Conservation (phyloP, 2,888 invertebrate genomes). For the Plebejus anna region DNA sequence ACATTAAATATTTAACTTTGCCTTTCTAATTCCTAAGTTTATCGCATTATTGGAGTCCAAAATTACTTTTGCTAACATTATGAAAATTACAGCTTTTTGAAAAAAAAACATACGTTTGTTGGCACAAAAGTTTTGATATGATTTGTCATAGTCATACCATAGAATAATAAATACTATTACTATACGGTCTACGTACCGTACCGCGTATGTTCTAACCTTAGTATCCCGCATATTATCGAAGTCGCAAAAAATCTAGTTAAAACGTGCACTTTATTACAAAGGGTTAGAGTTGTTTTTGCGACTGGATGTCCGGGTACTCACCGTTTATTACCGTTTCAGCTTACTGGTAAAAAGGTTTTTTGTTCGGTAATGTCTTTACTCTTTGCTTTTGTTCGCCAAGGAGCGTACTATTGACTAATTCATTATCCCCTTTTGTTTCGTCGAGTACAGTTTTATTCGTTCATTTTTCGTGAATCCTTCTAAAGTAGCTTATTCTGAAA, state of each 20-base stretch:
- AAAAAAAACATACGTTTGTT: no score
- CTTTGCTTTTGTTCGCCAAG: neutral
- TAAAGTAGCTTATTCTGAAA: no score
- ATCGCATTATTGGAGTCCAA: no score
- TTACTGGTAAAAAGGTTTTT: constrained; percentile 17
- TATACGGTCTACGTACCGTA: neutral
- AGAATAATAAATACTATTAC: neutral
- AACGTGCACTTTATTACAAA: constrained; percentile 1
- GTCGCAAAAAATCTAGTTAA: neutral
- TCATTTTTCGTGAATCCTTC: neutral
- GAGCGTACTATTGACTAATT: constrained; percentile 11
- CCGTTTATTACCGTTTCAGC: constrained; percentile 11
- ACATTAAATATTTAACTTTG: no score
- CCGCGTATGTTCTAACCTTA: neutral
- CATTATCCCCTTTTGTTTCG: constrained; percentile 7
- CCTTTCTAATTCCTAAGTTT: no score
- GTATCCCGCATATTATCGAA: neutral
- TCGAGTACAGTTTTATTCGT: constrained; percentile 4
- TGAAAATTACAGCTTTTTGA: no score
- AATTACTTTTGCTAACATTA: no score
- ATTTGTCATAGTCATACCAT: neutral
- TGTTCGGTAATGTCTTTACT: constrained; percentile 15
- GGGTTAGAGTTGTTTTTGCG: neutral
- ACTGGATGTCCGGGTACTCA: neutral
- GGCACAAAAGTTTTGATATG: neutral